phyloP scores from a whole-genome alignment of 2,113 vertebrate species.

The Mormyrus iriodes region DNA sequence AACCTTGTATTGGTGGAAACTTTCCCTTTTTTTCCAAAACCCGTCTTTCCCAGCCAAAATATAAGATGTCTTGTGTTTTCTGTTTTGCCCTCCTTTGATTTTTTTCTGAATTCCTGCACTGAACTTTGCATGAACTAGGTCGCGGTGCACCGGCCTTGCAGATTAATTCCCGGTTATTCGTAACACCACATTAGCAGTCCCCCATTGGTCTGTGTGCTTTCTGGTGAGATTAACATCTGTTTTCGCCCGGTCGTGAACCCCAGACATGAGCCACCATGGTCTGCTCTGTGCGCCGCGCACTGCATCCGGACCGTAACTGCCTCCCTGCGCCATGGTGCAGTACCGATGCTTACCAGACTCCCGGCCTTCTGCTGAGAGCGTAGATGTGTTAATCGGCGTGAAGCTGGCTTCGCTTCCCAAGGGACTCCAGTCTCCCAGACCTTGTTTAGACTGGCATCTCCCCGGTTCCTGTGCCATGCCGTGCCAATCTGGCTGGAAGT shows the following conservation, averaged over 20 bases:
- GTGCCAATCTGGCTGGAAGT: constrained; percentile 14
- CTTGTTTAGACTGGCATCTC: constrained; percentile 12
- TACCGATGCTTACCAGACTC: constrained; percentile 23
- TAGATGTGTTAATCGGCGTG: not conserved
- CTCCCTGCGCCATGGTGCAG: too few species aligned
- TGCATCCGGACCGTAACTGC: constrained; percentile 32
- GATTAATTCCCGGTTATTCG: not conserved
- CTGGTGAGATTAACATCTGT: constrained; percentile 42
- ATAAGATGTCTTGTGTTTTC: not conserved
- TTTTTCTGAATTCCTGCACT: not conserved
- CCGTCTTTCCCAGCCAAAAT: not conserved
- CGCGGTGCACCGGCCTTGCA: not conserved
- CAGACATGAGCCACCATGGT: constrained; percentile 14
- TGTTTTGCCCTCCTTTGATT: not conserved
- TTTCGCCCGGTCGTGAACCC: constrained; percentile 26
- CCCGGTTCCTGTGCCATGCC: not conserved
- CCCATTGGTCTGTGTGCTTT: constrained; percentile 8
- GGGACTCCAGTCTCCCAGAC: not conserved
- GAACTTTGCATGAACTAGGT: not conserved
- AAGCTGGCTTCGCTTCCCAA: not conserved
- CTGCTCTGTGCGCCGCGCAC: constrained; percentile 25
- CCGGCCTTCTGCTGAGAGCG: constrained; percentile 12
- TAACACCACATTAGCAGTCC: not conserved
- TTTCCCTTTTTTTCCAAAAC: not conserved
- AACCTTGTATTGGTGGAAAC: not conserved